Conservation (phyloP, 2,888 invertebrate species). For the Nipponacmea schrenckii region DNA sequence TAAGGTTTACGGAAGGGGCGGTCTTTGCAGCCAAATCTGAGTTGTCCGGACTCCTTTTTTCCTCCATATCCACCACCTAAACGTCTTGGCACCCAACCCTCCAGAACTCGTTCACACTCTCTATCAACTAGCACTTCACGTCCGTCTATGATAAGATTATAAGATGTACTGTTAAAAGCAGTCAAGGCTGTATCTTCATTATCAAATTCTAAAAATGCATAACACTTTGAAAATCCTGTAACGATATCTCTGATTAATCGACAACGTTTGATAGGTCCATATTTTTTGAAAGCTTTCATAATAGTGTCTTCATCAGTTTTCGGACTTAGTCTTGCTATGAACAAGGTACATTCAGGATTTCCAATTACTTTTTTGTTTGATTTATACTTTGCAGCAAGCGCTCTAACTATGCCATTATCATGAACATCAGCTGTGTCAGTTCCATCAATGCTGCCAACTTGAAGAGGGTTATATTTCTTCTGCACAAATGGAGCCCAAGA, state of each 20-base stretch:
- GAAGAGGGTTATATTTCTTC: conserved; percentile 79
- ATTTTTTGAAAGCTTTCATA: conserved; percentile 70
- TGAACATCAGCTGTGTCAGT: conserved; percentile 82
- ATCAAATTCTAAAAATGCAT: conserved; percentile 87
- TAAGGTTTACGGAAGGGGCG: conserved; percentile 76
- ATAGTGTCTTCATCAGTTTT: conserved; percentile 75
- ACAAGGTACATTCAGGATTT: conserved; percentile 79
- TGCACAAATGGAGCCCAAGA: too few relatives aligned
- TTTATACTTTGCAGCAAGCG: conserved; percentile 72
- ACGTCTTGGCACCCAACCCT: conserved; percentile 85
- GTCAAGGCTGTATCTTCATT: conserved; percentile 73
- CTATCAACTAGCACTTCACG: conserved; percentile 79
- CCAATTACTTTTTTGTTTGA: conserved; percentile 73
- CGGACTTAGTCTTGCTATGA: conserved; percentile 79
- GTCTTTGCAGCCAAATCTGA: conserved; percentile 85
- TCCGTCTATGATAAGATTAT: conserved; percentile 76
- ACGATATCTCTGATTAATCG: conserved; percentile 82
- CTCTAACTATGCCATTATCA: conserved; percentile 81
- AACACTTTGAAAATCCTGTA: conserved; percentile 84
- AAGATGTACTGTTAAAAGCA: conserved; percentile 72
- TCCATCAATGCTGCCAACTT: conserved; percentile 88
- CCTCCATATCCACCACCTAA: conserved; percentile 91
- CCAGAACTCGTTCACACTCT: conserved; percentile 77
- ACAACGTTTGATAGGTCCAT: conserved; percentile 76
- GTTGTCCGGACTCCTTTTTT: conserved; percentile 85